These are phyloP conservation scores for Pholis gunnellus DNA, from an alignment of 2,113 vertebrate genomes.

Conservation along the genomic window DNA sequence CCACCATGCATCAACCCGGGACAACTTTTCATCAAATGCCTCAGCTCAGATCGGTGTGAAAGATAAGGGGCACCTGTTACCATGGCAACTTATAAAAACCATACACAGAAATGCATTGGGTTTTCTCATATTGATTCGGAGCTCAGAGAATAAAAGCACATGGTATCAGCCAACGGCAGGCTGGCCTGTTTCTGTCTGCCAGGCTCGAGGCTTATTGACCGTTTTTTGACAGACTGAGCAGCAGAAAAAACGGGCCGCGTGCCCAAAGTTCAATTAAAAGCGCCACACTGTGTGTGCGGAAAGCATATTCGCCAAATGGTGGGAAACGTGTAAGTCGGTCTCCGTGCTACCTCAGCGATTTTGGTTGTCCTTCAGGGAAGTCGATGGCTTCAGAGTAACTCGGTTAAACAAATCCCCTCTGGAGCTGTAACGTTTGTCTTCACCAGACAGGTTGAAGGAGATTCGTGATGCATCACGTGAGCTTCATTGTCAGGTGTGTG, in stretches of 20 bases:
- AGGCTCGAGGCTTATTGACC: constrained; percentile 70
- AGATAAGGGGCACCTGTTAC: constrained; percentile 55
- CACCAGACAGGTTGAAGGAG: constrained; percentile 51
- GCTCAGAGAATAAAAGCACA: constrained; percentile 22
- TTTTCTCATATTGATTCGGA: constrained; percentile 54
- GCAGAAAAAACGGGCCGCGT: constrained; percentile 66
- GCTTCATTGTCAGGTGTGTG: constrained; percentile 48
- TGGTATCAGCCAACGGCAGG: constrained; percentile 60
- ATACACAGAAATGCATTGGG: constrained; percentile 27
- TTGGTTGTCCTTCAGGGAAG: constrained; percentile 60
- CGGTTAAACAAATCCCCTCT: constrained; percentile 9
- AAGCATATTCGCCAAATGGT: constrained; percentile 67
- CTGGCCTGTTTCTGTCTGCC: constrained; percentile 51
- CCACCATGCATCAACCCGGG: constrained; percentile 17
- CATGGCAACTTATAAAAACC: constrained; percentile 53
- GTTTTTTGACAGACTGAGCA: constrained; percentile 73
- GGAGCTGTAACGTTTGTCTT: constrained; percentile 52
- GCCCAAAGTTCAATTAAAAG: constrained; percentile 80
- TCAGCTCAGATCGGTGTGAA: constrained; percentile 33
- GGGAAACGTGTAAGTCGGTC: constrained; percentile 50
- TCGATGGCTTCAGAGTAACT: constrained; percentile 37
- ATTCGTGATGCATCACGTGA: constrained; percentile 40
- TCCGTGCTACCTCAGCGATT: constrained; percentile 64
- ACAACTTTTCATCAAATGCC: constrained; percentile 38
- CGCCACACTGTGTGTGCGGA: constrained; percentile 64